Base-by-base conservation (phyloP, 2,113 vertebrate genomes). In the Saguinus midas region DNA sequence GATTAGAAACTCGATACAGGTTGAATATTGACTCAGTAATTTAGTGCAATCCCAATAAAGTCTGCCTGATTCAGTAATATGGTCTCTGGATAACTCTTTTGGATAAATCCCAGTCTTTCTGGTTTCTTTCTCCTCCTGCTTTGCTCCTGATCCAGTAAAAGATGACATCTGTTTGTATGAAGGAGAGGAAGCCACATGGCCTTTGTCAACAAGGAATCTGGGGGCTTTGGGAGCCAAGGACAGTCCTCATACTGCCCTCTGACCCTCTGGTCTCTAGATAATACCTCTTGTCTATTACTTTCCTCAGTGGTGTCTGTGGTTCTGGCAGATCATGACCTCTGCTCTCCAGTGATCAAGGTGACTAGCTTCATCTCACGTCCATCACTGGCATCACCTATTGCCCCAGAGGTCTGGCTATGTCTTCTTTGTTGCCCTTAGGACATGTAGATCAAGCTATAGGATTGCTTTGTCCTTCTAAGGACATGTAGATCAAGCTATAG, bases 1-100 rank as follows among this genome's bases (percentile, higher is more conserved):
- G 81, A 87, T 75, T 90, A 90, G 72, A 32, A 97, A 73, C 96
- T 94, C 16, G 1, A 82, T 92, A 90, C 88, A 94, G 95, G 57
- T 92, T 96, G 72, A 94, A 40, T 95, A 92, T 78, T 0, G 4
- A 92, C 88, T 95, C 80, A 90, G 73, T 94, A 95, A 90, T 88
- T 92, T 81, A 95, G 43, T 85, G 45, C 72, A 90, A 93, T 96
- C 57, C 61, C 29, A 85, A 50, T 91, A 86, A 84, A 16, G 14
- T 52, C 90, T 96, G 21, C 45, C 90, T 79, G 87, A 96, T 88
- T 94, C 84, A 92, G 84, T 83, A 87, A 83, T 17, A 37, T 1
- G 45, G 29, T 85, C 66, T 94, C n/a, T 79, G 85, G 88, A 82
- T 48, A 89, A 95, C 89, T 80, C 43, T 79, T 85, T 78, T 27